Evolutionary conservation across 1,140 invertebrate species (phyloP).

Genomic region (Paracyclopina nana): DNA sequence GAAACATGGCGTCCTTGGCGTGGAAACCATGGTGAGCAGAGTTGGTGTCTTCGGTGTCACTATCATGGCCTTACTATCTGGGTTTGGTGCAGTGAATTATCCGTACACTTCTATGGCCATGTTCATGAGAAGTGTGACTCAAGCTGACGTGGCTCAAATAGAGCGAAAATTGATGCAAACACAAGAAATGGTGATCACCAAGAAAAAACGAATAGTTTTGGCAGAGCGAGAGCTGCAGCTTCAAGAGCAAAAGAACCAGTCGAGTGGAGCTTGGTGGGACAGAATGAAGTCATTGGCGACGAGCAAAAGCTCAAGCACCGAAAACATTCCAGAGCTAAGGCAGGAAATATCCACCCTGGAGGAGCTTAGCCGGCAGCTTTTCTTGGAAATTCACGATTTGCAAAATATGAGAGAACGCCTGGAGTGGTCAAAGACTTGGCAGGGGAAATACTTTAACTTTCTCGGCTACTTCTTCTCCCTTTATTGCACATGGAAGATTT

Average conservation of each 20-base stretch:
- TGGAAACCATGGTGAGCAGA: conserved; percentile 63
- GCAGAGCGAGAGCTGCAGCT: conserved; percentile 33
- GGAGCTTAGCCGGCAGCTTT: conserved; percentile 51
- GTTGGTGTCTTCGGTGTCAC: conserved; percentile 97
- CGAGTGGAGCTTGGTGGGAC: conserved; percentile 4
- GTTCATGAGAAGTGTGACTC: conserved; percentile 60
- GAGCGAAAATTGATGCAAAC: conserved; percentile 84
- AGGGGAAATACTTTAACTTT: conserved; percentile 97
- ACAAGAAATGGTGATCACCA: conserved; percentile 84
- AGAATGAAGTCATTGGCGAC: conserved; percentile 5
- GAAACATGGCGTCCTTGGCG: conserved; percentile 67
- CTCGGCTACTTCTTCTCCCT: conserved; percentile 95
- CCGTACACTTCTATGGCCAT: conserved; percentile 98
- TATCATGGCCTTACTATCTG: conserved; percentile 93
- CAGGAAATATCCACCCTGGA: conserved; percentile 21
- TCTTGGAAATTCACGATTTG: conserved; percentile 84
- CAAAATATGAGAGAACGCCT: conserved; percentile 78
- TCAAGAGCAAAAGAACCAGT: background rate
- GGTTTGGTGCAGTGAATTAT: conserved; percentile 99
- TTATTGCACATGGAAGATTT: conserved; percentile 98
- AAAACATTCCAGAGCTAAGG: conserved; percentile 19
- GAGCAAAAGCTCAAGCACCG: conserved; percentile 7
- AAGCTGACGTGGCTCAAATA: conserved; percentile 55
- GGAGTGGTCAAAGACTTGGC: conserved; percentile 86
- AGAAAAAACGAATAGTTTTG: conserved; percentile 74